Evolutionary conservation across 2,797 vertebrate species (phyloP).

Genomic region (Chelon labrosus): DNA sequence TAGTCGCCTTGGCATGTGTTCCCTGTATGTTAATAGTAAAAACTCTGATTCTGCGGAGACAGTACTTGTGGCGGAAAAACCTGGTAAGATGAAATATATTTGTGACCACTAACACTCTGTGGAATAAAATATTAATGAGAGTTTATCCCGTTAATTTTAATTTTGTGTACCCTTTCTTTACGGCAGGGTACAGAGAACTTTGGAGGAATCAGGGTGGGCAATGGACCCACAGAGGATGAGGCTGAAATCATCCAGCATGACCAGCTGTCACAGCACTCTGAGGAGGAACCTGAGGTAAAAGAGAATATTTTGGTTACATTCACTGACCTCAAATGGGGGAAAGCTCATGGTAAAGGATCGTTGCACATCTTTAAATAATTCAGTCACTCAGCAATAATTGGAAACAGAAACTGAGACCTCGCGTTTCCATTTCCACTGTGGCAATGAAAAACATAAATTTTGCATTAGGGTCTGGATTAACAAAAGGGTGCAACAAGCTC

Average conservation of each 20-base stretch:
- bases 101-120: not conserved
- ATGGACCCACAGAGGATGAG: constrained; percentile 97
- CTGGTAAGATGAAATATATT: constrained; percentile 82
- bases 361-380: constrained; percentile 73
- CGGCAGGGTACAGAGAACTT: constrained; percentile 94
- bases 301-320: not conserved
- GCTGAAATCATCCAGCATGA: constrained; percentile 99
- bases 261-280: constrained; percentile 92
- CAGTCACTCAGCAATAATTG: constrained; percentile 25
- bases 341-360: constrained; percentile 34
- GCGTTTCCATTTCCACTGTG: constrained; percentile 51
- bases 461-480: constrained; percentile 19
- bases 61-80: constrained; percentile 90
- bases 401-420: constrained; percentile 48
- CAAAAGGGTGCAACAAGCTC: constrained; percentile 1
- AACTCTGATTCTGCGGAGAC: constrained; percentile 90
- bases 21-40: constrained; percentile 96
- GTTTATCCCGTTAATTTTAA: not conserved
- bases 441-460: constrained; percentile 44
- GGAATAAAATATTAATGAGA: not conserved
- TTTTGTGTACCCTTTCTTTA: not conserved
- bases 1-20: constrained; percentile 92
- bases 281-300: constrained; percentile 95
- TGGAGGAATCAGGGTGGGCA: constrained; percentile 95
- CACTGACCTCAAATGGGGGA: not conserved